Evolutionary conservation across 2,888 invertebrate genomes (phyloP).

Genomic region (Phengaris alcon): DNA sequence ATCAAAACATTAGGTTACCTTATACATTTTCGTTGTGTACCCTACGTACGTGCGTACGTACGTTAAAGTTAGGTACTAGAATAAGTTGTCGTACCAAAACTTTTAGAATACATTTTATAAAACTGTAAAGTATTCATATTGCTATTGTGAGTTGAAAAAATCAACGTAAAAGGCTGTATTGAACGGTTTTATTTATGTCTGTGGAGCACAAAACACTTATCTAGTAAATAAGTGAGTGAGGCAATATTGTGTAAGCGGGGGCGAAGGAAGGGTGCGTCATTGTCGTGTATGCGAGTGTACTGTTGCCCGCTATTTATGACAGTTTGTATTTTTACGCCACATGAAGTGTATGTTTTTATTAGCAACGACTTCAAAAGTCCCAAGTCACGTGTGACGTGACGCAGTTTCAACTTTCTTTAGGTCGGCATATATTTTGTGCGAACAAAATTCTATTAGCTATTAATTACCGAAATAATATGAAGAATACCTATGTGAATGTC

Average conservation of each 20-base stretch:
- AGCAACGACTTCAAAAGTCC: constrained; percentile 1
- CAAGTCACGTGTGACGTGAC: not conserved
- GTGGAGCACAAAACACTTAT: constrained; percentile 2
- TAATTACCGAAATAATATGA: too few species aligned
- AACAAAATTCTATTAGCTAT: too few species aligned
- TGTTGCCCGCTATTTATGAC: constrained; percentile 14
- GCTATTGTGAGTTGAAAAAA: not conserved
- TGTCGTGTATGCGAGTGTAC: constrained; percentile 14
- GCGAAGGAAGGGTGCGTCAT: constrained; percentile 10
- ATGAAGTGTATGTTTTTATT: constrained; percentile 12
- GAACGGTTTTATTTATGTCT: not conserved
- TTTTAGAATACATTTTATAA: not conserved
- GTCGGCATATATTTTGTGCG: too few species aligned
- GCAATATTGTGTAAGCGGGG: constrained; percentile 2
- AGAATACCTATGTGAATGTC: too few species aligned
- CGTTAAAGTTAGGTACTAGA: too few species aligned
- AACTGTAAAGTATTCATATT: not conserved
- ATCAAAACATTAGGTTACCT: too few species aligned
- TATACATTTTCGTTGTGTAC: too few species aligned
- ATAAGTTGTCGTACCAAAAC: not conserved
- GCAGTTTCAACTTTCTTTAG: not conserved
- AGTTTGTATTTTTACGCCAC: not conserved
- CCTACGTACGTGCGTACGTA: too few species aligned
- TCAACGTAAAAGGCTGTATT: not conserved
- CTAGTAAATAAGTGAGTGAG: constrained; percentile 9